These are phyloP conservation scores for Vandiemenella viatica DNA, from an alignment of 2,888 invertebrate genomes.

Conservation along the genomic window DNA sequence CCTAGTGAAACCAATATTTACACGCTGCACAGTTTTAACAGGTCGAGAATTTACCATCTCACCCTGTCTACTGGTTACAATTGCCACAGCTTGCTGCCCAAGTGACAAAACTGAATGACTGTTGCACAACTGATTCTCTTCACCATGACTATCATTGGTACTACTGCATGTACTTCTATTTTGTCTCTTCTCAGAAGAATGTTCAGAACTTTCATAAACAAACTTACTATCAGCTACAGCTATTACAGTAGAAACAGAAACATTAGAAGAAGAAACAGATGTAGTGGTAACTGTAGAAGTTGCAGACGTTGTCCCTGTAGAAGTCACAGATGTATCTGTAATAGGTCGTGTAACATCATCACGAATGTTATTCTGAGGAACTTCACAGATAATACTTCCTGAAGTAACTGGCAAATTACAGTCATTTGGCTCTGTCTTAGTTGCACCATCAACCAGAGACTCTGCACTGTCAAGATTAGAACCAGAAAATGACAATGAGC, in stretches of 20 bases:
- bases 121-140: no score
- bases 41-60: background rate
- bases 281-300: background rate
- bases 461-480: constrained; percentile 2
- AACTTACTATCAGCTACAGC: no score
- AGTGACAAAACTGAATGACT: background rate
- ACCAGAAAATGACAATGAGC: constrained; percentile 8
- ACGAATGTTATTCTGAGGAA: no score
- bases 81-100: background rate
- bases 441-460: background rate
- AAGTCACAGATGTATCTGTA: background rate
- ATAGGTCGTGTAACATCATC: no score
- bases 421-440: constrained; percentile 3
- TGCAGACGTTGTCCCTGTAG: background rate
- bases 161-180: background rate
- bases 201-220: background rate
- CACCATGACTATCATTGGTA: background rate
- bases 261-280: background rate
- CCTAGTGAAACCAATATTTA: background rate
- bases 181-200: background rate
- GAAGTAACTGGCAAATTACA: background rate
- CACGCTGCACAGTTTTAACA: background rate
- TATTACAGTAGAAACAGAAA: background rate
- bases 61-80: background rate
- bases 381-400: background rate